Conservation (phyloP, 2,888 invertebrate species). For the Nephrotoma flavescens region DNA sequence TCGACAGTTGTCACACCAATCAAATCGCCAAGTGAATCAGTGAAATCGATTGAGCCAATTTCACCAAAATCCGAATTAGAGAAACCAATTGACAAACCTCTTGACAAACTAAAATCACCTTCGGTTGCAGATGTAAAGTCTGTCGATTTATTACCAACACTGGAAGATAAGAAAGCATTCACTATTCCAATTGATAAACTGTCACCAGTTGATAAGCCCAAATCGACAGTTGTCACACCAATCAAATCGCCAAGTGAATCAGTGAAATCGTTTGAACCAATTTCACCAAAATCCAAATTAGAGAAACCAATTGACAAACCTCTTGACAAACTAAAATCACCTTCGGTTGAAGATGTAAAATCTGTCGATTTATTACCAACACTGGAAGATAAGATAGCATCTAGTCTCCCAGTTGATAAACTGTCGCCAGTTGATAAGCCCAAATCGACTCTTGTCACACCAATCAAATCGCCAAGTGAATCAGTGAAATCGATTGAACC, state of each 20-base stretch:
- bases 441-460: not conserved
- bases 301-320: not conserved
- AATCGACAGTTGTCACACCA: not conserved
- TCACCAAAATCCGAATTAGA: too few species aligned
- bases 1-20: too few species aligned
- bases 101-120: too few species aligned
- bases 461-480: not conserved
- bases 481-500: not conserved
- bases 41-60: too few species aligned
- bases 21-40: too few species aligned
- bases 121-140: not conserved
- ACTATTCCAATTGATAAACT: not conserved
- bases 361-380: not conserved
- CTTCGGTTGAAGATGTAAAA: not conserved
- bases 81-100: too few species aligned
- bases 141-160: not conserved
- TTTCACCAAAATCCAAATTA: not conserved
- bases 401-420: not conserved
- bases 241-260: not conserved
- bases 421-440: not conserved
- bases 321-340: not conserved
- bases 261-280: not conserved
- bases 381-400: not conserved
- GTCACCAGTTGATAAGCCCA: not conserved
- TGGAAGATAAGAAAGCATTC: not conserved